Evolutionary conservation across 2,888 invertebrate genomes (phyloP).

Genomic region (Drosophila mayaguana): DNA sequence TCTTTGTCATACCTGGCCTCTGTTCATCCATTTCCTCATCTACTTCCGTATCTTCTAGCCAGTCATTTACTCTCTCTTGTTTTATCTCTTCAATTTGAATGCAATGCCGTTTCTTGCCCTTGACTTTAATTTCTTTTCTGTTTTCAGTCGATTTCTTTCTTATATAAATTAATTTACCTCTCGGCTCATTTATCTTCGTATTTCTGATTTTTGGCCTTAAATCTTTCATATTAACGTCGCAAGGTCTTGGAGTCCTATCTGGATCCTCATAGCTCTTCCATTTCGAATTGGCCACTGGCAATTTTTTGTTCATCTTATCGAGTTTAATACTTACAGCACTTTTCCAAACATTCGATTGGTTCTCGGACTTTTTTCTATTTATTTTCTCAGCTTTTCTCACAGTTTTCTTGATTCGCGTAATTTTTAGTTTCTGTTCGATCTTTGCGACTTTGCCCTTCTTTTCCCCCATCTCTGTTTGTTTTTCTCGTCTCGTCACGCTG

Average conservation of each 20-base stretch:
- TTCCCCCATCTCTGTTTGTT: background rate
- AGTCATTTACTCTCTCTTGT: background rate
- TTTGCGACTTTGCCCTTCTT: background rate
- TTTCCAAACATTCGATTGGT: background rate
- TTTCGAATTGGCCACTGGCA: background rate
- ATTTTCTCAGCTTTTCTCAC: background rate
- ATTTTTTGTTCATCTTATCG: conserved; percentile 6
- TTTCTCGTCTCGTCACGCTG: background rate
- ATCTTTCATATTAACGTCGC: background rate
- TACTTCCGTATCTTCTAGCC: background rate
- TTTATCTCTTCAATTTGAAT: background rate
- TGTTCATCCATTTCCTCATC: background rate
- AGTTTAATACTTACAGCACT: conserved; percentile 1
- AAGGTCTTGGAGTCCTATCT: background rate
- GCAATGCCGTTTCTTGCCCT: background rate
- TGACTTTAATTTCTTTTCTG: background rate
- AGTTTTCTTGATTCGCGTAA: background rate
- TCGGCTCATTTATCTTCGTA: background rate
- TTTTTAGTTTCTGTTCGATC: background rate
- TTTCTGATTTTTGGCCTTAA: background rate
- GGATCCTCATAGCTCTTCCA: background rate
- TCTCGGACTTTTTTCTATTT: background rate
- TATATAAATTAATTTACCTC: background rate
- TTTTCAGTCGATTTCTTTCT: background rate
- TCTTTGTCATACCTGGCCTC: background rate